A percentile compares a stretch with the other conserved stretches of the same genome.
These are phyloP conservation scores for Microhierax caerulescens DNA, from an alignment of 2,797 vertebrate species.

Conservation along the genomic window DNA sequence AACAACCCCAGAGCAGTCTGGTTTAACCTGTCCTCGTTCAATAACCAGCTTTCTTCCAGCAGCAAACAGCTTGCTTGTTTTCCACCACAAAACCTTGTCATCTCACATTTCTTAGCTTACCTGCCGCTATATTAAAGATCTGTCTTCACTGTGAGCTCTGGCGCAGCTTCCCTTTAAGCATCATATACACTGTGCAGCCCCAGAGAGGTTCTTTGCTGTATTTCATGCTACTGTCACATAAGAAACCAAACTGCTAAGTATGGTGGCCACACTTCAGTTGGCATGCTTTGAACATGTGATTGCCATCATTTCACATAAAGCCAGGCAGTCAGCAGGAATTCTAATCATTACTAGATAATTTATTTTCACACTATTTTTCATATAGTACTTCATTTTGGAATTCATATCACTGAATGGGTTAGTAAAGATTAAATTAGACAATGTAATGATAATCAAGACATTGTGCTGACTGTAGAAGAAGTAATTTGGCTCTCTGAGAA, in stretches of 20 bases:
- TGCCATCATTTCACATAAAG: constrained; percentile 40
- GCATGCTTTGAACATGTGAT: constrained; percentile 54
- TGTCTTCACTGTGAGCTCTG: background rate
- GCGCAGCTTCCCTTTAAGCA: constrained; percentile 10
- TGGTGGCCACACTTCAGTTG: constrained; percentile 46
- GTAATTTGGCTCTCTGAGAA: constrained; percentile 61
- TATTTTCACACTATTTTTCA: constrained; percentile 64
- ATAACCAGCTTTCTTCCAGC: background rate
- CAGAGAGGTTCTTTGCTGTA: background rate
- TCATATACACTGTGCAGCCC: background rate
- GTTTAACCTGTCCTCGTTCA: background rate
- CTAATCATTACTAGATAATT: constrained; percentile 49
- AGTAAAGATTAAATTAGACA: constrained; percentile 67
- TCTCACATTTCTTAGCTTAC: background rate
- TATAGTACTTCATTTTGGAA: constrained; percentile 47
- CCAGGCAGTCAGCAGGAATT: constrained; percentile 49
- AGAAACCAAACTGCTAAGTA: constrained; percentile 29
- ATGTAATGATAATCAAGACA: constrained; percentile 65
- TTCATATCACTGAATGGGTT: constrained; percentile 51
- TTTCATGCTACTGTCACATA: constrained; percentile 30
- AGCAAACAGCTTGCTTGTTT: background rate
- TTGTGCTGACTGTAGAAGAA: constrained; percentile 64
- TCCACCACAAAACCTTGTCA: background rate
- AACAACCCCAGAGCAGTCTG: background rate
- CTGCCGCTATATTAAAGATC: background rate